Evolutionary conservation across 2,113 vertebrate species (phyloP), one percentile per base, ranked within the genome.

Genomic region (Myotis brandtii): DNA sequence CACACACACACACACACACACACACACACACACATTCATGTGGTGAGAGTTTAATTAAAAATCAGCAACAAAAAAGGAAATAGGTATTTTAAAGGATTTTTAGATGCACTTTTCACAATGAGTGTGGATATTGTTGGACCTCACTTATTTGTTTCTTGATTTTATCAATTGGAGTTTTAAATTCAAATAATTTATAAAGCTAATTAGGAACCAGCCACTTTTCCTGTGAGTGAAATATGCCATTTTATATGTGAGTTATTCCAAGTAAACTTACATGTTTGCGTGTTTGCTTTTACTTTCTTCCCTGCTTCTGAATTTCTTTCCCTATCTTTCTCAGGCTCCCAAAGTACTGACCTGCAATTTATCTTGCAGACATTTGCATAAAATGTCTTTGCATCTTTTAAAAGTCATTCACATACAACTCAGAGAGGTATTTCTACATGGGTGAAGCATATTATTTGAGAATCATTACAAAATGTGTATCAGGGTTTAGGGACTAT

Each of bases 401-500:
- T 93, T 32, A 83, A 85, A 81, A 52, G 76, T 69, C 69, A 43
- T 87, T 93, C 37, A 83, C 17, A 8, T 64, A 86, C 20, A 14
- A 54, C 25, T 40, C 66, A 62, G 21, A 13, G 90, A 88, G 84
- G 27, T 77, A 46, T 67, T 27, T 89, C 5, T 82, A n/a, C 25
- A 73, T 4, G 62, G 46, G 67, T 86, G 43, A 84, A 93, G 6
- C 81, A 40, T 34, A 50, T 40, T 89, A 54, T 27, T 88, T 77
- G n/a, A 81, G 54, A 86, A 82, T 79, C 79, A 88, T 52, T 85
- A 79, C 79, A 86, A 94, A 89, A 69, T 94, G 77, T 64, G 87
- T 79, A 86, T 54, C 52, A 93, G 83, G 40, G 17, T 69, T 69
- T 94, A 56, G 81, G 46, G 18, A 93, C 9, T 50, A 30, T 56